phyloP scores from a whole-genome alignment of 1,140 invertebrate species.

The Pollicipes pollicipes region DNA sequence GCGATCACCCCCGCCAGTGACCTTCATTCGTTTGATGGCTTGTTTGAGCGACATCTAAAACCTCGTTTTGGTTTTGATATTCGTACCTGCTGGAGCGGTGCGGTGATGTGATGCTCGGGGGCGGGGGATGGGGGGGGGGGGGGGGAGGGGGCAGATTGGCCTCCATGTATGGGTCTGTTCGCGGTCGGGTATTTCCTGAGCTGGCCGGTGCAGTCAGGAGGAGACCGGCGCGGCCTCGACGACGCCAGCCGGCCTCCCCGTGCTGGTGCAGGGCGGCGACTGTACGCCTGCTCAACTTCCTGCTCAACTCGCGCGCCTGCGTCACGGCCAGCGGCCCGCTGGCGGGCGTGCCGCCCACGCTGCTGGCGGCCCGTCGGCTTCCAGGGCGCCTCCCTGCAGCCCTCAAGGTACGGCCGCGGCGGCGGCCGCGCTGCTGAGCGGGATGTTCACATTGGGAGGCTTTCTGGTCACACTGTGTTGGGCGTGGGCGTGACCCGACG shows the following conservation, averaged over 20 bases:
- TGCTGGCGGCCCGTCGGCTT: constrained; percentile 75
- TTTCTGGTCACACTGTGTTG: no score
- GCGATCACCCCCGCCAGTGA: no score
- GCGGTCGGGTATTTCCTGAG: neutral
- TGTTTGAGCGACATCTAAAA: no score
- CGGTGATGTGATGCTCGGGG: no score
- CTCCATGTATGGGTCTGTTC: no score
- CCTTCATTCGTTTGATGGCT: no score
- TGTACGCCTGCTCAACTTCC: constrained; percentile 75
- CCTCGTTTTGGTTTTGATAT: no score
- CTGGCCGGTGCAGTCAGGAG: neutral
- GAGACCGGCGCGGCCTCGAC: neutral
- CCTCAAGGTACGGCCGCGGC: constrained; percentile 39
- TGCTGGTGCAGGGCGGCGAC: constrained; percentile 53
- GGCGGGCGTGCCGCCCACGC: constrained; percentile 76
- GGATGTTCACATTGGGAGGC: neutral
- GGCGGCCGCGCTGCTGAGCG: neutral
- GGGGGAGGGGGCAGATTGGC: no score
- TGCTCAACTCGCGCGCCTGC: constrained; percentile 68
- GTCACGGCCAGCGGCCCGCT: constrained; percentile 52
- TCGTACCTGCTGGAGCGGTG: no score
- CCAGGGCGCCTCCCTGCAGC: constrained; percentile 57
- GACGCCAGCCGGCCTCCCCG: constrained; percentile 24
- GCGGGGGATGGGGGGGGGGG: no score
- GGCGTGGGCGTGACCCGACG: no score